Conservation (phyloP, 2,888 invertebrate genomes). For the Pammene aurita region DNA sequence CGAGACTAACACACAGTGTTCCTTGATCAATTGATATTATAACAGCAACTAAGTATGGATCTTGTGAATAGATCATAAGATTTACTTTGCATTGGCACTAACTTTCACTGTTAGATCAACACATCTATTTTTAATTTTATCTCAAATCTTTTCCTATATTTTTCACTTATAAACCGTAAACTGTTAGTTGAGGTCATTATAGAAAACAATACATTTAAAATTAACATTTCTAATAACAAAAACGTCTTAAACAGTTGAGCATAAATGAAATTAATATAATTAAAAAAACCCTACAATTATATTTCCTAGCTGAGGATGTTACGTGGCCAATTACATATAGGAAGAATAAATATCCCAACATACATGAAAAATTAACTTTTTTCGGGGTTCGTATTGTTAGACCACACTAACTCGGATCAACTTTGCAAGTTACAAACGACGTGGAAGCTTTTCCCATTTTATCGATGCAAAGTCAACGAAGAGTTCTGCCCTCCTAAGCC, state of each 20-base stretch:
- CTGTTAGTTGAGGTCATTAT: slow-evolving; percentile 15
- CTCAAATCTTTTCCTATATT: background rate
- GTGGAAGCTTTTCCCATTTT: no score
- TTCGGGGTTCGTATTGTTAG: background rate
- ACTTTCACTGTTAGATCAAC: slow-evolving; percentile 16
- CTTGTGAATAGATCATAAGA: slow-evolving; percentile 26
- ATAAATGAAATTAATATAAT: slow-evolving; percentile 45
- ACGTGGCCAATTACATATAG: slow-evolving; percentile 71
- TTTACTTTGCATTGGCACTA: slow-evolving; percentile 22
- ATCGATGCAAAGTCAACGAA: no score
- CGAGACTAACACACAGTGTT: slow-evolving; percentile 15
- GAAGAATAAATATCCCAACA: slow-evolving; percentile 48
- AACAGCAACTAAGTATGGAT: slow-evolving; percentile 22
- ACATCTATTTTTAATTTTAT: slow-evolving; percentile 18
- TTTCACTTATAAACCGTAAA: background rate
- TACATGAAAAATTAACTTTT: slow-evolving; percentile 12
- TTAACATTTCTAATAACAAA: slow-evolving; percentile 45
- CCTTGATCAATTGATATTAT: background rate
- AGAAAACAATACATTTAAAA: slow-evolving; percentile 41
- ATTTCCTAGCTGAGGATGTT: slow-evolving; percentile 65
- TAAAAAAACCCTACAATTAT: slow-evolving; percentile 42
- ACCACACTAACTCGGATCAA: no score
- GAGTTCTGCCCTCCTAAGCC: no score
- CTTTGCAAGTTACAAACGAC: no score
- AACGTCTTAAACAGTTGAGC: slow-evolving; percentile 54